These are phyloP conservation scores for Romanogobio albipinnatus DNA, from an alignment of 2,113 vertebrate species.

Conservation along the genomic window DNA sequence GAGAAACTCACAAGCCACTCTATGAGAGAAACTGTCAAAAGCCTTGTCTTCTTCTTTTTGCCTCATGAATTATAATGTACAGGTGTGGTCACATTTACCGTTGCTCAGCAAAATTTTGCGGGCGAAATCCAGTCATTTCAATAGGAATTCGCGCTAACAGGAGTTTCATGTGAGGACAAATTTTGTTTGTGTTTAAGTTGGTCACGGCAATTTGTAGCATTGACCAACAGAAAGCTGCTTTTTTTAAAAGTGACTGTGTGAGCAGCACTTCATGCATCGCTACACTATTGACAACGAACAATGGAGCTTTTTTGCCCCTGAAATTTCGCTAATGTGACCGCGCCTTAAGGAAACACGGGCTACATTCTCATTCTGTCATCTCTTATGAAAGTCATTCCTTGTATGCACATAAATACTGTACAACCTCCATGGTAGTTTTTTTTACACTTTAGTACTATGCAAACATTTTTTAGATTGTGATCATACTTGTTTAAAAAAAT, in stretches of 20 bases:
- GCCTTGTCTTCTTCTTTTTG: background rate
- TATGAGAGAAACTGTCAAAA: constrained; percentile 65
- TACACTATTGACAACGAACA: constrained; percentile 1
- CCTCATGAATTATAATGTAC: background rate
- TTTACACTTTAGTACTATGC: constrained; percentile 71
- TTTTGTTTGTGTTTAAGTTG: background rate
- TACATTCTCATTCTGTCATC: background rate
- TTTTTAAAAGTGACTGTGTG: background rate
- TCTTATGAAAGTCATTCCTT: constrained; percentile 1
- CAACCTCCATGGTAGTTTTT: constrained; percentile 43
- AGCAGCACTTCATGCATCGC: background rate
- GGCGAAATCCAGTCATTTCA: background rate
- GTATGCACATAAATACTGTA: constrained; percentile 5
- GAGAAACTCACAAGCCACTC: constrained; percentile 59
- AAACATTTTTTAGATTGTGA: constrained; percentile 60
- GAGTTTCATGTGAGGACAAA: background rate
- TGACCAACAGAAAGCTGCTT: constrained; percentile 1
- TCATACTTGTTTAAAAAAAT: constrained; percentile 43
- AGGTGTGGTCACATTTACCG: background rate
- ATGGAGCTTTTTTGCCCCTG: background rate
- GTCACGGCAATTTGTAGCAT: background rate
- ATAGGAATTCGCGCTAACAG: background rate
- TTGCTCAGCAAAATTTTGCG: background rate
- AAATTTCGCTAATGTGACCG: background rate
- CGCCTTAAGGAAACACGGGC: background rate